Percentiles rank a stretch among this genome's conserved stretches.
Evolutionary conservation across 2,888 invertebrate species (phyloP).

Genomic region (Protonemura montana): DNA sequence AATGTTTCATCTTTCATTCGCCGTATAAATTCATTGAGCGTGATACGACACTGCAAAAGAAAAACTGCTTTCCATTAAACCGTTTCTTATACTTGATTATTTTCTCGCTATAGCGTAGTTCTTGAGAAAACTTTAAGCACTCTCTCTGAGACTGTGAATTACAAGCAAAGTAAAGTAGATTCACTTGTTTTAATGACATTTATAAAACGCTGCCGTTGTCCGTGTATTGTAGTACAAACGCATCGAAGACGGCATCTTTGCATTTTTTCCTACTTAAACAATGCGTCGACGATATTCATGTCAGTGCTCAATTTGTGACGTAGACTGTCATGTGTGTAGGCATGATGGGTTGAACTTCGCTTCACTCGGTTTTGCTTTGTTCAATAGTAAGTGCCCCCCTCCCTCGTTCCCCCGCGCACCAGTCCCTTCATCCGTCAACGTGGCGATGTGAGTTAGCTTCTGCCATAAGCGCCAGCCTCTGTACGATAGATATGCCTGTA

Average conservation of each 20-base stretch:
- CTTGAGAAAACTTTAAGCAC: neutral
- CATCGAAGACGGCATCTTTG: neutral
- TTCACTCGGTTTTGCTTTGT: slow-evolving; percentile 12
- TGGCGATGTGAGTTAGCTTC: neutral
- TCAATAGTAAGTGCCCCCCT: neutral
- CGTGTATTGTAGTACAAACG: neutral
- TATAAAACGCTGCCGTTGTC: neutral
- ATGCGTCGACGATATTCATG: neutral
- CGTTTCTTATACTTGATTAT: neutral
- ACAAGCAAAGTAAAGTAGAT: neutral
- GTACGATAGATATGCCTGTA: neutral
- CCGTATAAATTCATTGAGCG: neutral
- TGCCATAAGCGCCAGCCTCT: neutral
- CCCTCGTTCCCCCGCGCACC: neutral
- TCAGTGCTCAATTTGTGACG: neutral
- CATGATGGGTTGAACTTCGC: slow-evolving; percentile 12
- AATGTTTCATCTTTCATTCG: neutral
- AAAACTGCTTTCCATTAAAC: neutral
- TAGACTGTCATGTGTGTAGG: neutral
- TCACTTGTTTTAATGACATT: neutral
- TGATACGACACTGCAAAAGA: neutral
- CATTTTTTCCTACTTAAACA: neutral
- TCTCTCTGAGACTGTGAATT: neutral
- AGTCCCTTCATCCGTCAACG: neutral
- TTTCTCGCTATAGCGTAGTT: neutral